Evolutionary conservation across 2,113 vertebrate species (phyloP).

Genomic region (Aepyceros melampus): DNA sequence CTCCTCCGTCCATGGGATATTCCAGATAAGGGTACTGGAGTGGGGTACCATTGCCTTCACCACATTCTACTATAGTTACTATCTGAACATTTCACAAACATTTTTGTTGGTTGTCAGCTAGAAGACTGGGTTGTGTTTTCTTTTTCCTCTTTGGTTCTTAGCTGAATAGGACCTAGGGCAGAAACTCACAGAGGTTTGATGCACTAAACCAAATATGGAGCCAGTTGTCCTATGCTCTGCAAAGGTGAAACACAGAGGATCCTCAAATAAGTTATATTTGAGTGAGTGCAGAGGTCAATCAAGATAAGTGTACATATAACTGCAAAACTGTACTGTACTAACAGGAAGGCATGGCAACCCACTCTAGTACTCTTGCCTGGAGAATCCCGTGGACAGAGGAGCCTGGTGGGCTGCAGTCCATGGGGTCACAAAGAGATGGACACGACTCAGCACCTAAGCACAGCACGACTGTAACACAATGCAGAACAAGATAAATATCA

Average conservation of each 20-base stretch:
- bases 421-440: neutral
- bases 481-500: neutral
- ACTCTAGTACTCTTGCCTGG: neutral
- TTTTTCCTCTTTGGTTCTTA: neutral
- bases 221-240: neutral
- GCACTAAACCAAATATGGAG: neutral
- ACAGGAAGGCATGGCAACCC: neutral
- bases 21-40: no score
- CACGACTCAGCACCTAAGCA: rapidly evolving
- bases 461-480: neutral
- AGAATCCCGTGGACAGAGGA: neutral
- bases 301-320: neutral
- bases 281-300: neutral
- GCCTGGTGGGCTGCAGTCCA: neutral
- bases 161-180: neutral
- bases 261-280: neutral
- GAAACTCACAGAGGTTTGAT: neutral
- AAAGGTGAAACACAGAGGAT: neutral
- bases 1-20: no score
- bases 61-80: neutral
- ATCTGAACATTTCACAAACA: neutral
- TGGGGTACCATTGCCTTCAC: no score
- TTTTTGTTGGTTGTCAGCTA: neutral
- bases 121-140: neutral
- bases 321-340: neutral